Evolutionary conservation across 2,113 vertebrate species (phyloP), one percentile per base, ranked within the genome.

Genomic region (Willisornis vidua): DNA sequence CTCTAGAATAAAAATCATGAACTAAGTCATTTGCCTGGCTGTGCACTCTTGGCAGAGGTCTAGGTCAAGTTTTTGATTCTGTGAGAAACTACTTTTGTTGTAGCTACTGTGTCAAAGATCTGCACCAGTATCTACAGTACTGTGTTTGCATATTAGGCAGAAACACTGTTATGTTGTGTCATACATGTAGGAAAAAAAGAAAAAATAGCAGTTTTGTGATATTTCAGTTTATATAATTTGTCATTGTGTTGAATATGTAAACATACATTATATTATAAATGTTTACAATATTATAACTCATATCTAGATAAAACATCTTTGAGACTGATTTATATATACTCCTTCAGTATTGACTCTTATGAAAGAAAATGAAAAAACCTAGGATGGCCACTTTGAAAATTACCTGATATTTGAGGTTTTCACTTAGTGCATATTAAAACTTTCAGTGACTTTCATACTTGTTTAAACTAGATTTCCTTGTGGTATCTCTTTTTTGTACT

Each of bases 21-120:
- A 93, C 95, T 45, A 90, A 94, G 43, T 77, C 1, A 59, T 93
- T 94, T 96, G 82, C 81, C 96, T 95, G 95, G 74, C 82, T 93
- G 48, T 57, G n/a, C 58, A 35, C 63, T 59, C 77, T 87, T 92
- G 81, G 71, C 63, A 88, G 83, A 95, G 58, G 66, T 68, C 62
- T 97, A 86, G 55, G 71, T 89, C 65, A 92, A 88, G 55, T 26
- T 97, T 89, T 87, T 78, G 13, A 76, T 94, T 94, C 59, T 94
- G 54, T 89, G 92, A 96, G 91, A 76, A 62, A 94, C 94, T 93
- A 51, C 45, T 86, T 91, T 59, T 72, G 19, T 78, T 94, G 85
- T n/a, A 74, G 26, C 86, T 96, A 62, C 14, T 1, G 0, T 87
- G n/a, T 68, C 26, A 87, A 81, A 74, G 57, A 25, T 59, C 31